These are phyloP conservation scores for Rhadinocentrus ornatus DNA, from an alignment of 2,797 vertebrate species.

Conservation along the genomic window DNA sequence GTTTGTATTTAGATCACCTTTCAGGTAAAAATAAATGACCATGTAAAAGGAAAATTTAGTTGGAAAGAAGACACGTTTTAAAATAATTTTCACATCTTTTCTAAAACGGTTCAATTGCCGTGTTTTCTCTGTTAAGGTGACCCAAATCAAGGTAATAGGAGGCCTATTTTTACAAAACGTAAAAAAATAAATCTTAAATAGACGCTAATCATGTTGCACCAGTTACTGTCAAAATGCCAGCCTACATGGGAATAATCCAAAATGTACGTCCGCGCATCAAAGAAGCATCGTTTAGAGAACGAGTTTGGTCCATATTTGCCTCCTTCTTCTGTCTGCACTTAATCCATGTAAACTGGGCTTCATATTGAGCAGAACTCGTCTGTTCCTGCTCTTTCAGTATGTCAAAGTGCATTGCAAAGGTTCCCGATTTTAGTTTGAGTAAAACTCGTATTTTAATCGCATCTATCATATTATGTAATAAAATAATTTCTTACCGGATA, in stretches of 20 bases:
- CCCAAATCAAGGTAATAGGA: background rate
- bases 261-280: slow-evolving; percentile 5
- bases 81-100: background rate
- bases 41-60: background rate
- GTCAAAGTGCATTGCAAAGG: background rate
- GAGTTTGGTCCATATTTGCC: background rate
- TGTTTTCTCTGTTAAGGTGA: background rate
- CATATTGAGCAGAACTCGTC: slow-evolving; percentile 5
- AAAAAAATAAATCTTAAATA: background rate
- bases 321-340: slow-evolving; percentile 14
- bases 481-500: slow-evolving; percentile 51
- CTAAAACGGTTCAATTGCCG: background rate
- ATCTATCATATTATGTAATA: background rate
- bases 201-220: background rate
- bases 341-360: slow-evolving; percentile 19
- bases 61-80: background rate
- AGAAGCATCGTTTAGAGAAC: background rate
- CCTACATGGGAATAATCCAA: slow-evolving; percentile 20
- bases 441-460: background rate
- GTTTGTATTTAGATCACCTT: background rate
- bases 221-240: background rate
- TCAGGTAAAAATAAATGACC: background rate
- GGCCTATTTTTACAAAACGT: background rate
- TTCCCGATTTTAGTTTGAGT: background rate
- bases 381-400: background rate